Base-by-base conservation (phyloP, 2,113 vertebrate genomes). In the Gorsachius goisagi region DNA sequence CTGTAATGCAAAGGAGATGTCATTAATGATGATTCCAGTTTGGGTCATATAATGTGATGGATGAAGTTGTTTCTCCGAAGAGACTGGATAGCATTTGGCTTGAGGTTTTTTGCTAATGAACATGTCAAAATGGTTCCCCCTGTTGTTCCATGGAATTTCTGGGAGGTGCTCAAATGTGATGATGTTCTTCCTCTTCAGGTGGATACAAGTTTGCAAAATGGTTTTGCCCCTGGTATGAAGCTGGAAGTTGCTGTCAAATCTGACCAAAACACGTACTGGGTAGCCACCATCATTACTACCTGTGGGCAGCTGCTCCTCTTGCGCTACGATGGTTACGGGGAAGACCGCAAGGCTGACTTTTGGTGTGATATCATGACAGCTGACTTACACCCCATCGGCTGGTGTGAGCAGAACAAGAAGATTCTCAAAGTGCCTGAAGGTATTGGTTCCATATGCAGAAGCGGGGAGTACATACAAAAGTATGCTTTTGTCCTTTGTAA, bases 341-440 rank as follows among this genome's bases (percentile, higher is more conserved):
- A 99, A n/a, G 99, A 99, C 96, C 98, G 99, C 33, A 98, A 98
- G 18, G 99, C 99, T 1, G 99, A 99, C 97, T 99, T 99, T 92
- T 99, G 99, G 99, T 99, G 99, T 66, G 99, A 99, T 97, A 98
- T 99, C 95, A 98, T 99, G 98, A 98, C 99, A 2, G 98, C 99
- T 4, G 98, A 98, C 83, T 98, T 99, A 78, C 99, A 99, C 87
- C 99, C 99, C 35, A 96, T 99, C 20, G 99, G 99, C 77, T 99
- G 99, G 99, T 99, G 99, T 90, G 93, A 98, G 73, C 99, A 99
- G 97, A 99, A 99, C 66, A 97, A 98, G 92, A 99, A 98, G 97
- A 93, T 97, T 56, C 98, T 99, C 84, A 99, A 98, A 97, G 98
- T 99, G 58, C 99, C 99, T 58, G 99, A 99, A 97, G 99, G 99